These are phyloP conservation scores for Hippoglossus stenolepis DNA, from an alignment of 2,113 vertebrate genomes.

Conservation along the genomic window DNA sequence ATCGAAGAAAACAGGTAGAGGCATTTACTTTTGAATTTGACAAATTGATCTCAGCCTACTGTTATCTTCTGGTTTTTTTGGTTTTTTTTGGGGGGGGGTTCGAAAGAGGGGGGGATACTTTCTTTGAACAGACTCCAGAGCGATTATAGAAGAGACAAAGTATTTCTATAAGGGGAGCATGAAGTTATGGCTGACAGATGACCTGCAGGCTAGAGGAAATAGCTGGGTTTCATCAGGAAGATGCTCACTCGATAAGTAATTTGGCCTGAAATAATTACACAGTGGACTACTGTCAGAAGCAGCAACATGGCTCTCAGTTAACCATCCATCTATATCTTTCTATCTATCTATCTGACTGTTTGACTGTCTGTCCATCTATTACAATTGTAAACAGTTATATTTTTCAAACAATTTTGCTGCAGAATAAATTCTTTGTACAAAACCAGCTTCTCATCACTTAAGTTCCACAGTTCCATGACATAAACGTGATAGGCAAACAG, in stretches of 20 bases:
- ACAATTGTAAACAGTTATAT: not conserved
- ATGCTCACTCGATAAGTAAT: slow-evolving; percentile 61
- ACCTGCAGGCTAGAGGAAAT: slow-evolving; percentile 63
- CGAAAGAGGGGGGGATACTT: not conserved
- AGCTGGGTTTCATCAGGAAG: slow-evolving; percentile 56
- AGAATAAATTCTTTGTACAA: not conserved
- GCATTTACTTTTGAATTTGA: slow-evolving; percentile 67
- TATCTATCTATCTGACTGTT: slow-evolving; percentile 17
- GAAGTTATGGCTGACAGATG: slow-evolving; percentile 59
- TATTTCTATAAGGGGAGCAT: slow-evolving; percentile 34
- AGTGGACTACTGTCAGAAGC: slow-evolving; percentile 21
- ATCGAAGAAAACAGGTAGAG: slow-evolving; percentile 57
- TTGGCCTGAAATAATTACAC: slow-evolving; percentile 64
- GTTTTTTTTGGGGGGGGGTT: not conserved
- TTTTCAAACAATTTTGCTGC: not conserved
- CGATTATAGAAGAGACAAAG: slow-evolving; percentile 36
- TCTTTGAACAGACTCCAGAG: slow-evolving; percentile 48
- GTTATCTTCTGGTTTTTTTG: slow-evolving; percentile 6
- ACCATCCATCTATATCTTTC: slow-evolving; percentile 3
- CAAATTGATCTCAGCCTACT: slow-evolving; percentile 62
- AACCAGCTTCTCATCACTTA: not conserved
- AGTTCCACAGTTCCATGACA: not conserved
- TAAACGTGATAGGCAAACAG: not conserved
- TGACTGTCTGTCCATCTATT: not conserved
- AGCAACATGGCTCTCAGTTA: not conserved